Percentiles rank a stretch among this genome's conserved stretches.
Conservation (phyloP, 2,888 invertebrate species). For the Muschampia plurimacula region DNA sequence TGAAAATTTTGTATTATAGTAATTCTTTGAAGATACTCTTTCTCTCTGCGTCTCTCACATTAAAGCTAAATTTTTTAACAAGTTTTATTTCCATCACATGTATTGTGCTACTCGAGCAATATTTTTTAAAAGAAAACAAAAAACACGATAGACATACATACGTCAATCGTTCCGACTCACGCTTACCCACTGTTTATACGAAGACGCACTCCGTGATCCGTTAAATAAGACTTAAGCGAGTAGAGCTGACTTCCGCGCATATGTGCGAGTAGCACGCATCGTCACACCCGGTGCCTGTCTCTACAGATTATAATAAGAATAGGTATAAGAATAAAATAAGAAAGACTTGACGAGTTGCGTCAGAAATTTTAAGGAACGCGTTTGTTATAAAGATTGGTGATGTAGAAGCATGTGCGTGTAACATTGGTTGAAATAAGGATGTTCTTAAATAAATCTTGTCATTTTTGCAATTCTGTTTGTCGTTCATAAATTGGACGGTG, state of each 20-base stretch:
- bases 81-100: too few relatives aligned
- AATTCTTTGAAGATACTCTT: too few relatives aligned
- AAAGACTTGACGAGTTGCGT: not conserved
- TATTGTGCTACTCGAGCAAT: too few relatives aligned
- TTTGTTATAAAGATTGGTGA: not conserved
- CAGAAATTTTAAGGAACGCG: not conserved
- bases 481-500: too few relatives aligned
- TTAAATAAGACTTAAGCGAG: slow-evolving; percentile 77
- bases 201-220: slow-evolving; percentile 71
- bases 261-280: slow-evolving; percentile 72
- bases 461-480: too few relatives aligned
- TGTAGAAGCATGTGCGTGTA: not conserved
- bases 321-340: slow-evolving; percentile 20
- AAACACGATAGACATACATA: not conserved
- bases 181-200: slow-evolving; percentile 22
- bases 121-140: too few relatives aligned
- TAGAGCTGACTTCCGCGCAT: slow-evolving; percentile 77
- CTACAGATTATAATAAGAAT: slow-evolving; percentile 25
- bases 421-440: not conserved
- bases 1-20: too few relatives aligned
- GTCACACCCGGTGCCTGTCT: slow-evolving; percentile 57
- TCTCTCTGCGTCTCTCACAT: too few relatives aligned
- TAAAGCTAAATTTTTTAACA: too few relatives aligned
- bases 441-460: too few relatives aligned
- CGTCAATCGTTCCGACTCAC: not conserved